Evolutionary conservation across 2,797 vertebrate species (phyloP).

Genomic region (Gallinago nigripennis): DNA sequence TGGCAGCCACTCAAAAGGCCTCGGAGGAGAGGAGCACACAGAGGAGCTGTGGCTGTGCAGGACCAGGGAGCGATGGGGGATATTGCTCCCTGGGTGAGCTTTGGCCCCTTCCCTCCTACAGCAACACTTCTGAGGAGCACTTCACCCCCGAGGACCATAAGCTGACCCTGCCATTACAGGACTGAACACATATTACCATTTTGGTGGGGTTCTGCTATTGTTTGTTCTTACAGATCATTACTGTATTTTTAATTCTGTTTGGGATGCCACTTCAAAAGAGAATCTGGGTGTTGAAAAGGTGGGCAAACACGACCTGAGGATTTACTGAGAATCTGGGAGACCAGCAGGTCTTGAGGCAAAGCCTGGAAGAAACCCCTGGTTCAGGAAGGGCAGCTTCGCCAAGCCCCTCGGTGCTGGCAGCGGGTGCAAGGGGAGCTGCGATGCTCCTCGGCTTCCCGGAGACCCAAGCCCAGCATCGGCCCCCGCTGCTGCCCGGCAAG

Average conservation of each 20-base stretch:
- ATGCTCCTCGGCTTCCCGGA: not conserved
- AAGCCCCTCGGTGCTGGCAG: not conserved
- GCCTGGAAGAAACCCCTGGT: not conserved
- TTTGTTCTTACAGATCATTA: not conserved
- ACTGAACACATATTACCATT: accelerated
- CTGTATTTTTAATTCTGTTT: not conserved
- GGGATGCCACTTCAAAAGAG: not conserved
- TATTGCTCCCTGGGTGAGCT: accelerated
- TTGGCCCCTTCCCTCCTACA: not conserved
- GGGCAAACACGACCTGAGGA: not conserved
- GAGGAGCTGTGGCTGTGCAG: accelerated
- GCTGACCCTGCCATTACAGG: too few species aligned
- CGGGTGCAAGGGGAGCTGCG: not conserved
- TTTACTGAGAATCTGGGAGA: not conserved
- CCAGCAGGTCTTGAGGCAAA: not conserved
- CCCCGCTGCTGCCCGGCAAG: too few species aligned
- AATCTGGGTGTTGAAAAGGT: too few species aligned
- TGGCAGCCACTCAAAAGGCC: not conserved
- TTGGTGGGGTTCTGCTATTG: too few species aligned
- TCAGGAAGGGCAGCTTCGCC: not conserved
- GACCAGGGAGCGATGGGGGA: accelerated
- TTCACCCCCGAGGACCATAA: not conserved
- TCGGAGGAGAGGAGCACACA: accelerated
- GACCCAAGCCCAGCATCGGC: not conserved
- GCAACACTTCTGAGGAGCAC: not conserved